Evolutionary conservation across 2,888 invertebrate species (phyloP), one percentile per base, ranked within the genome.

Genomic region (Harpalus rufipes): DNA sequence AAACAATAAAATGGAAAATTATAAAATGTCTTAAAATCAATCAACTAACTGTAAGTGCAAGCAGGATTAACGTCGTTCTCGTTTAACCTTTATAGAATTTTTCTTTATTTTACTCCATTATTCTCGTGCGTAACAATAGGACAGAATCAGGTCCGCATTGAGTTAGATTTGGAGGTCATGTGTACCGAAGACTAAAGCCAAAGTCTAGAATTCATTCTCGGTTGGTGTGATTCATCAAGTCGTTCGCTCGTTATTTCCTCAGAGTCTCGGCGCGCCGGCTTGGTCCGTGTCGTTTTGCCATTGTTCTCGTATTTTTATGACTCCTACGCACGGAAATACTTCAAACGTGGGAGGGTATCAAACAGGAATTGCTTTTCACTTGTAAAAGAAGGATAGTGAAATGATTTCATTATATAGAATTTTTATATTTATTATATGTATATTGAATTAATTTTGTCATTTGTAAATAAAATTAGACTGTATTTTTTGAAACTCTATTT

Each of bases 291-390:
- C 51, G 6, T 18, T 76, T 41, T 16, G 16, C 14, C 18, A 76
- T 76, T 76, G 76, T 51, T 76, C 76, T 51, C 76, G 16, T 76
- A 44, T 76, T 51, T 76, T 76, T 76, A 76, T 76, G 14, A 25
- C 76, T 21, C n/a, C 76, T 76, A 76, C 56, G 51, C 76, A 76
- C 76, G 76, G 51, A 76, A 76, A 51, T 76, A 76, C 39, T n/a
- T 25, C 8, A 59, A 59, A 59, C 59, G 59, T 14, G 59, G 18
- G 18, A 16, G 3, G 18, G 3, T 18, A 61, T 61, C 16, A 61
- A 18, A 61, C 25, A 63, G 21, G 25, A 63, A 63, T 63, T 63
- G 21, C 21, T 63, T 25, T 51, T 51, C 12, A 51, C 44, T 51
- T 51, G 8, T 51, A 51, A 51, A 51, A 10, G 12, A 51, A 51